These are phyloP conservation scores for Hylaeus anthracinus DNA, from an alignment of 1,140 invertebrate genomes.

Conservation along the genomic window DNA sequence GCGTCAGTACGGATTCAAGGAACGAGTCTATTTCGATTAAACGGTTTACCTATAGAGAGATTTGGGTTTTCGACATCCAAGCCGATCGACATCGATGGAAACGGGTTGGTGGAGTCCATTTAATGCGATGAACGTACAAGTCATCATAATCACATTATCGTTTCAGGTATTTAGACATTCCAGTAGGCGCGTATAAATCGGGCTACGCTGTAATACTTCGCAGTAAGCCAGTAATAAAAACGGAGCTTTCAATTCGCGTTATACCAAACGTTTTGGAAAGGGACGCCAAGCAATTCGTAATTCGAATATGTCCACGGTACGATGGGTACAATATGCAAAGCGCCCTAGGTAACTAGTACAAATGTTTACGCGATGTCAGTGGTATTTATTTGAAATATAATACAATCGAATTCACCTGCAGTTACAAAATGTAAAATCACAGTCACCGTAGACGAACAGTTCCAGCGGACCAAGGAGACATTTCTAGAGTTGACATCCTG, in stretches of 20 bases:
- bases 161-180: constrained; percentile 80
- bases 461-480: constrained; percentile 51
- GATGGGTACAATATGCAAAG: constrained; percentile 33
- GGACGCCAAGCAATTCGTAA: constrained; percentile 76
- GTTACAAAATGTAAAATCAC: constrained; percentile 42
- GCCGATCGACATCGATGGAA: constrained; percentile 84
- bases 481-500: constrained; percentile 11
- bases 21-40: constrained; percentile 12
- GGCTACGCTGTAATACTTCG: constrained; percentile 82
- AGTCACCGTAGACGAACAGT: constrained; percentile 55
- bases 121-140: background rate
- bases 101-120: constrained; percentile 78
- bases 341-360: constrained; percentile 44
- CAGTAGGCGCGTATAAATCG: constrained; percentile 84
- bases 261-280: constrained; percentile 75
- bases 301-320: constrained; percentile 67
- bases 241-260: constrained; percentile 47
- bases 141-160: background rate
- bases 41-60: constrained; percentile 12
- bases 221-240: constrained; percentile 82
- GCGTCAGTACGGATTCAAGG: constrained; percentile 78
- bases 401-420: constrained; percentile 3
- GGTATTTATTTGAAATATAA: background rate
- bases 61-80: constrained; percentile 85
- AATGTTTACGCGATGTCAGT: background rate